These are phyloP conservation scores for Scylla paramamosain DNA, from an alignment of 1,140 invertebrate species.

Conservation along the genomic window DNA sequence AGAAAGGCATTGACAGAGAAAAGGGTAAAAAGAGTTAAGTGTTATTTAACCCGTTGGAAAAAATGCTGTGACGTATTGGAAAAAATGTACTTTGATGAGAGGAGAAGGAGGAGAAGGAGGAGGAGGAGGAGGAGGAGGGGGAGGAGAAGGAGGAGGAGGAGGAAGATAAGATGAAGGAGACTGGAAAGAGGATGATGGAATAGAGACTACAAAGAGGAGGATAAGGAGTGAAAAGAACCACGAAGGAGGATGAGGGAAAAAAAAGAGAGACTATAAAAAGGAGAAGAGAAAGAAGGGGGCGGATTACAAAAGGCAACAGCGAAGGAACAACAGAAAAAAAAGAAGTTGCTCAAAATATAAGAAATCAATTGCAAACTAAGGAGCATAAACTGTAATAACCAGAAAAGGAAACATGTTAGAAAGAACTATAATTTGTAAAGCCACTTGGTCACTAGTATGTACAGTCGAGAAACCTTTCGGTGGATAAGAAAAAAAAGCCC, in stretches of 20 bases:
- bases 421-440: neutral
- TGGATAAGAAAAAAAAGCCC: neutral
- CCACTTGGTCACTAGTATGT: neutral
- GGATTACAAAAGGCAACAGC: neutral
- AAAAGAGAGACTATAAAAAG: neutral
- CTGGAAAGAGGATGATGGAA: too few species aligned
- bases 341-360: neutral
- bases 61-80: neutral
- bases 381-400: neutral
- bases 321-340: neutral
- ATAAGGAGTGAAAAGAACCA: too few species aligned
- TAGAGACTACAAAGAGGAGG: too few species aligned
- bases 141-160: neutral
- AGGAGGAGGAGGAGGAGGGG: neutral
- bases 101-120: neutral
- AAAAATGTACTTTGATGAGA: neutral
- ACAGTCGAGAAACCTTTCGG: neutral
- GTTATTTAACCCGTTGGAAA: neutral
- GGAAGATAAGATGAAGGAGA: too few species aligned
- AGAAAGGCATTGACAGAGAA: too few species aligned
- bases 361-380: neutral
- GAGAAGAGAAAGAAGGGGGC: neutral
- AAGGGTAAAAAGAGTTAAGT: neutral
- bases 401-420: neutral
- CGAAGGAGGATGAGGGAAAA: too few species aligned